These are phyloP conservation scores for Malacosoma neustria DNA, from an alignment of 2,888 invertebrate species.

Conservation along the genomic window DNA sequence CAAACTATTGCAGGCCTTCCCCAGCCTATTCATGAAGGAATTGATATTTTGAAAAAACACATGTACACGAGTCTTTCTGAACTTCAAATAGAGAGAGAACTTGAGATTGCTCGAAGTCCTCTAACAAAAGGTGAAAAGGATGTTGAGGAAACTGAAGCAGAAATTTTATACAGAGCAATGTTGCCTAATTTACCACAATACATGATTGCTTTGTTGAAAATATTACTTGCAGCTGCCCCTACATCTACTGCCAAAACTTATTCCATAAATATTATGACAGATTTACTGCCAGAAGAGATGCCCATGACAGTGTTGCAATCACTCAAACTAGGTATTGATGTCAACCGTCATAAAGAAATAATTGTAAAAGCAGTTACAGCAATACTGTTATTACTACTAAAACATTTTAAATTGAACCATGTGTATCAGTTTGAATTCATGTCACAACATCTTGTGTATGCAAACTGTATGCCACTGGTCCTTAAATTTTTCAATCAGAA, in stretches of 20 bases:
- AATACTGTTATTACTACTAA: constrained; percentile 91
- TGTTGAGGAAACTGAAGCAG: constrained; percentile 87
- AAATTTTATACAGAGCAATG: constrained; percentile 95
- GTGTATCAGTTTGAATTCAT: constrained; percentile 99
- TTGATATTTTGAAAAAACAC: constrained; percentile 92
- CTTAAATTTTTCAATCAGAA: constrained; percentile 99
- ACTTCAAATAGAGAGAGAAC: constrained; percentile 92
- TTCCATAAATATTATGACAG: constrained; percentile 98
- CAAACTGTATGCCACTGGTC: constrained; percentile 98
- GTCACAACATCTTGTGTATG: constrained; percentile 98
- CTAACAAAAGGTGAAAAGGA: constrained; percentile 88
- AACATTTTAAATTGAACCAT: constrained; percentile 98
- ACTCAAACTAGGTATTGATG: constrained; percentile 96
- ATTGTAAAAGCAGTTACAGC: constrained; percentile 97
- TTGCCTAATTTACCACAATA: constrained; percentile 97
- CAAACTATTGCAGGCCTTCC: constrained; percentile 95
- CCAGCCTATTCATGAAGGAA: constrained; percentile 96
- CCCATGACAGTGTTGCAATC: constrained; percentile 96
- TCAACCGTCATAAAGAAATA: constrained; percentile 98
- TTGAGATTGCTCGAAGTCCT: constrained; percentile 93
- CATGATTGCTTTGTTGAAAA: constrained; percentile 97
- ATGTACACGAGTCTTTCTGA: constrained; percentile 96
- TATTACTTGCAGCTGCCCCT: constrained; percentile 96
- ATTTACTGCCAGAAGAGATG: constrained; percentile 98
- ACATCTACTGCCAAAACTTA: constrained; percentile 99